phyloP scores from a whole-genome alignment of 2,888 invertebrate species.

The Chymomyza procnemis region DNA sequence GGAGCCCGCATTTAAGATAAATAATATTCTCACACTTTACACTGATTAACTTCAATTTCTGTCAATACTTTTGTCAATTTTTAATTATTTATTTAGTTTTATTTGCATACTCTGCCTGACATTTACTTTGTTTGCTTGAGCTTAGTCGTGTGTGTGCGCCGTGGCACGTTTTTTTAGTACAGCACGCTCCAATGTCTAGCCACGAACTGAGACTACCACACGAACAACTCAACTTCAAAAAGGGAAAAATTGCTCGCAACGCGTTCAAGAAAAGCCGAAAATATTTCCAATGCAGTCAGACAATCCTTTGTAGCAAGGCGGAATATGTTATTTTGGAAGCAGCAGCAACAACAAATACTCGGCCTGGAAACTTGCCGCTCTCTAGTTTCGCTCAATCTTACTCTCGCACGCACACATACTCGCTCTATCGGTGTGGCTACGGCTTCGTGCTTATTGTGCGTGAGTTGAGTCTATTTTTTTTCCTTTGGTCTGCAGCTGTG shows the following conservation, averaged over 20 bases:
- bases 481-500: constrained; percentile 4
- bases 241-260: constrained; percentile 1
- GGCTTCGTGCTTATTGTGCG: constrained; percentile 28
- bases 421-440: constrained; percentile 12
- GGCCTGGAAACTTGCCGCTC: neutral
- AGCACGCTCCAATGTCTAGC: constrained; percentile 71
- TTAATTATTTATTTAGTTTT: neutral
- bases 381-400: constrained; percentile 3
- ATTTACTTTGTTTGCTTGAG: neutral
- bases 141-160: neutral
- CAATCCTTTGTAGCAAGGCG: constrained; percentile 56
- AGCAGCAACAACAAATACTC: neutral
- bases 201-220: constrained; percentile 46
- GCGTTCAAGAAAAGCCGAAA: constrained; percentile 7
- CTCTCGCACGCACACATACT: constrained; percentile 9
- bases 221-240: neutral
- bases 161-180: constrained; percentile 56
- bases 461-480: constrained; percentile 16
- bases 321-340: constrained; percentile 67
- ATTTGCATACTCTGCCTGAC: neutral
- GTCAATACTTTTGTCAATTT: neutral
- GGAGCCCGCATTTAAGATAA: neutral
- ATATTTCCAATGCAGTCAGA: constrained; percentile 57
- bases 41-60: neutral
- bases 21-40: neutral